Conservation (phyloP, 2,888 invertebrate species). For the Allacma fusca region DNA sequence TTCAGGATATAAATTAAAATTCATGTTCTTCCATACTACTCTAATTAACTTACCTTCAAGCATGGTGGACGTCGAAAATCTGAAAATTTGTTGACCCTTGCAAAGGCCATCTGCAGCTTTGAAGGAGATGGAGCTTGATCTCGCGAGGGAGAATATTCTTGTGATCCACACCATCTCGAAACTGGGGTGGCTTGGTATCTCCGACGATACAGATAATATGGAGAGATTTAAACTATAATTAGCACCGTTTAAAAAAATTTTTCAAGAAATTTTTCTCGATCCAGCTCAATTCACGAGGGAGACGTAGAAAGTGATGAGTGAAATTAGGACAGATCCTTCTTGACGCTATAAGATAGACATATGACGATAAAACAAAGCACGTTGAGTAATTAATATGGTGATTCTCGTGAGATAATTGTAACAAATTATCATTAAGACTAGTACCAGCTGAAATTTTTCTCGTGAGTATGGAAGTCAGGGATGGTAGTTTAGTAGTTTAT, state of each 20-base stretch:
- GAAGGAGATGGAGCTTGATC: constrained; percentile 40
- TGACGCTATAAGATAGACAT: background rate
- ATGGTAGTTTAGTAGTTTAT: background rate
- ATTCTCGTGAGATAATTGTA: no score
- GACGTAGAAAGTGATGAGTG: background rate
- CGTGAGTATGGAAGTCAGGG: background rate
- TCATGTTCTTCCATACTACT: no score
- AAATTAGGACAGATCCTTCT: background rate
- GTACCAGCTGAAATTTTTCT: background rate
- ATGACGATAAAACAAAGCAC: background rate
- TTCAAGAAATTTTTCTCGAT: background rate
- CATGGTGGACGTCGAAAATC: constrained; percentile 52
- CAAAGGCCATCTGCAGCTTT: constrained; percentile 21
- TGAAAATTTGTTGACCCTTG: constrained; percentile 34
- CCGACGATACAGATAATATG: no score
- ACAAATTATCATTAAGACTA: no score
- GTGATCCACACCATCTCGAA: constrained; percentile 51
- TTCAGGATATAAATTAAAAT: no score
- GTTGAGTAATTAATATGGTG: background rate
- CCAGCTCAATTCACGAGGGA: background rate
- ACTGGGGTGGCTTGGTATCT: background rate
- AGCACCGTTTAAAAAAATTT: no score
- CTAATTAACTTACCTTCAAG: constrained; percentile 48
- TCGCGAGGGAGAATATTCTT: constrained; percentile 46
- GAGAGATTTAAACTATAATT: no score